A percentile compares a stretch with the other conserved stretches of the same genome.
phyloP scores from a whole-genome alignment of 2,113 vertebrate species.

The Siphamia tubifer region DNA sequence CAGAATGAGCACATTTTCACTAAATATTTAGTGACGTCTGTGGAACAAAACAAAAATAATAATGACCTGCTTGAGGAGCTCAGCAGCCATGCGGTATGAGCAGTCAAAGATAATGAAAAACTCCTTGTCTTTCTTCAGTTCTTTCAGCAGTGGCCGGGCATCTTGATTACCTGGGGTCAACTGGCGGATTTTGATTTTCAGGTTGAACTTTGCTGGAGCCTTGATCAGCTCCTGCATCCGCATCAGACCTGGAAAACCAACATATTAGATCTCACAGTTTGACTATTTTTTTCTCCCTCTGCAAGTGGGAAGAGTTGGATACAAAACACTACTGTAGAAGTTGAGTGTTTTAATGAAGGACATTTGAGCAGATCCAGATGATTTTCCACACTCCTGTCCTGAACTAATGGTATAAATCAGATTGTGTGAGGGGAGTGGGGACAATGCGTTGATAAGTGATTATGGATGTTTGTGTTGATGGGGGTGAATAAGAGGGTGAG shows the following conservation, averaged over 20 bases:
- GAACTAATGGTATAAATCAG: too few relatives aligned
- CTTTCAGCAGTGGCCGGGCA: slow-evolving; percentile 92
- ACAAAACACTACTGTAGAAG: not conserved
- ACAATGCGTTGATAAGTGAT: too few relatives aligned
- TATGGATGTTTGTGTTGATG: too few relatives aligned
- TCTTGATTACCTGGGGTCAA: slow-evolving; percentile 91
- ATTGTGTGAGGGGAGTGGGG: too few relatives aligned
- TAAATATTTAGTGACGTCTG: not conserved
- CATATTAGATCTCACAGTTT: not conserved
- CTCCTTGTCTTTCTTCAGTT: slow-evolving; percentile 96
- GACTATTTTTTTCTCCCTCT: not conserved
- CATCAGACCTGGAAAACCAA: slow-evolving; percentile 87
- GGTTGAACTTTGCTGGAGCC: slow-evolving; percentile 93
- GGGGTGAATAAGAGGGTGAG: too few relatives aligned
- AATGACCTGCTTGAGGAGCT: slow-evolving; percentile 93
- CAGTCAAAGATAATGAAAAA: slow-evolving; percentile 97
- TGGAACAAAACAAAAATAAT: not conserved
- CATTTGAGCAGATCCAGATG: not conserved
- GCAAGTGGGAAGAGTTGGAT: not conserved
- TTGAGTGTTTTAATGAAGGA: not conserved
- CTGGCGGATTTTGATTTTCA: slow-evolving; percentile 96
- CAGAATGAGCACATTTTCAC: not conserved
- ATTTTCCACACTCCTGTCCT: too few relatives aligned
- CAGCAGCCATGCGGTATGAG: slow-evolving; percentile 88
- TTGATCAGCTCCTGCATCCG: slow-evolving; percentile 98